Percentiles rank a stretch among this genome's conserved stretches.
Conservation (phyloP, 2,113 vertebrate genomes). For the Phaethon lepturus region DNA sequence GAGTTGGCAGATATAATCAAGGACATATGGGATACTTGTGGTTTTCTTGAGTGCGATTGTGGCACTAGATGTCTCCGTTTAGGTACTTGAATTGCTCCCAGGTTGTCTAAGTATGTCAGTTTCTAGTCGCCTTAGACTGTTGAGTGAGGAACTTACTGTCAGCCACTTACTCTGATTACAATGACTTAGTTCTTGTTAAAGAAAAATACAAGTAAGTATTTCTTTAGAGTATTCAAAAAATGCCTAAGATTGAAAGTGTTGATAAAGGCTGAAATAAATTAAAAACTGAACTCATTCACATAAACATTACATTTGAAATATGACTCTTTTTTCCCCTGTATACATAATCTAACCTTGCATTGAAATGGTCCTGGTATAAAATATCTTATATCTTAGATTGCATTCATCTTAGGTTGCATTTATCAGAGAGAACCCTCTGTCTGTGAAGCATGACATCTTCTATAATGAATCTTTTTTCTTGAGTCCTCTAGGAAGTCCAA, state of each 20-base stretch:
- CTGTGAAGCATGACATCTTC: background rate
- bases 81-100: background rate
- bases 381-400: background rate
- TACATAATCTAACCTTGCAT: background rate
- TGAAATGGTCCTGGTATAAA: background rate
- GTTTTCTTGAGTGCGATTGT: background rate
- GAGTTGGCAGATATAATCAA: background rate
- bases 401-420: background rate
- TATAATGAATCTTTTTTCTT: background rate
- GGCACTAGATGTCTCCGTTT: background rate
- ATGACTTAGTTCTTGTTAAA: background rate
- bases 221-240: background rate
- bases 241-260: background rate
- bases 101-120: background rate
- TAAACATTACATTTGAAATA: background rate
- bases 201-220: background rate
- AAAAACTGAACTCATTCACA: background rate
- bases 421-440: background rate
- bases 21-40: background rate
- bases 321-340: background rate
- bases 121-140: background rate
- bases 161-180: background rate
- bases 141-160: background rate
- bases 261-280: background rate
- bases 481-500: background rate